phyloP scores from a whole-genome alignment of 2,888 invertebrate genomes.

The Vanessa cardui region DNA sequence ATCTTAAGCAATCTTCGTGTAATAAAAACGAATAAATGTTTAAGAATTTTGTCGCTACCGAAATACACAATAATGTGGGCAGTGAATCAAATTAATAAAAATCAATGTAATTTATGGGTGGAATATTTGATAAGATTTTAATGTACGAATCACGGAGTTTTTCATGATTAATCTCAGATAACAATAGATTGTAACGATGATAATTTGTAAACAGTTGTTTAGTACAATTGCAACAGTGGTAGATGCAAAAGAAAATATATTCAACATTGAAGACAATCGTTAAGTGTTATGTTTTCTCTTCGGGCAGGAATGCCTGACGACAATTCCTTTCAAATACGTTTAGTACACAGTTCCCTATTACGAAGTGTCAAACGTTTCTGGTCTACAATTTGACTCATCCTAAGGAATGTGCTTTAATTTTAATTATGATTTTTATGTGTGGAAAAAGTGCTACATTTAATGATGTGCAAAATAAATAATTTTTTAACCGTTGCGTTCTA shows the following conservation, averaged over 20 bases:
- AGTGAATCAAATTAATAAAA: constrained; percentile 15
- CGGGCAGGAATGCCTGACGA: constrained; percentile 60
- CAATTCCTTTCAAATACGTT: constrained; percentile 45
- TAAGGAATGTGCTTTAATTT: constrained; percentile 3
- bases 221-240: constrained; percentile 60
- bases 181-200: constrained; percentile 66
- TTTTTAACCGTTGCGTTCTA: constrained; percentile 43
- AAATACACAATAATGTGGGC: not conserved
- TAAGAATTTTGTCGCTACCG: not conserved
- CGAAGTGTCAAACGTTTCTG: constrained; percentile 1
- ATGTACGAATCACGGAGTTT: constrained; percentile 48
- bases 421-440: constrained; percentile 19
- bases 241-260: constrained; percentile 63
- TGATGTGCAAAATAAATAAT: constrained; percentile 53
- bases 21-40: not conserved
- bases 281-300: constrained; percentile 67
- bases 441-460: constrained; percentile 38
- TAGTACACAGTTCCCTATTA: not conserved
- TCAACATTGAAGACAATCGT: constrained; percentile 59
- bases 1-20: not conserved
- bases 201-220: constrained; percentile 79
- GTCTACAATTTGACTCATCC: not conserved
- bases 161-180: constrained; percentile 59
- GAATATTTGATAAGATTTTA: constrained; percentile 35
- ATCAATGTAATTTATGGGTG: constrained; percentile 16